phyloP scores from a whole-genome alignment of 2,113 vertebrate genomes.

The Podiceps cristatus region DNA sequence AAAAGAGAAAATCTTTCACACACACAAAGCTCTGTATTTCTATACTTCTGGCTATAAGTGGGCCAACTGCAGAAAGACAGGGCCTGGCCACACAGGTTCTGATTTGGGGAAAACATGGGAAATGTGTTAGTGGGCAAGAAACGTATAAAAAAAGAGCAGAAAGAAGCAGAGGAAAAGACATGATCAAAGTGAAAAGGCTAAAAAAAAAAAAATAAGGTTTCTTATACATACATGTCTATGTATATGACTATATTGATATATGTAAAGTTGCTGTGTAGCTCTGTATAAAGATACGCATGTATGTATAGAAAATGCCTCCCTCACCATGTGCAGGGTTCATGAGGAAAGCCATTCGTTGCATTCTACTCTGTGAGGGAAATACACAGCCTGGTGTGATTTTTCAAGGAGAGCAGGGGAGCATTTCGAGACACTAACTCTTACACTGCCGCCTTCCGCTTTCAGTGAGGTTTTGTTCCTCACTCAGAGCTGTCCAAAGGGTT shows the following conservation, averaged over 20 bases:
- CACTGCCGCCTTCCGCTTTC: background rate
- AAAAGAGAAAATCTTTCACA: background rate
- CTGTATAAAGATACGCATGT: background rate
- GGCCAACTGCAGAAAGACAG: background rate
- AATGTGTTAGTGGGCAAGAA: background rate
- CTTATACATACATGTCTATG: background rate
- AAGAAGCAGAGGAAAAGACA: background rate
- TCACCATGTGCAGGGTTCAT: background rate
- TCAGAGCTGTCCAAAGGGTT: background rate
- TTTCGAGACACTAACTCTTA: background rate
- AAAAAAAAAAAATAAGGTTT: background rate
- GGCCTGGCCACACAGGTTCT: background rate
- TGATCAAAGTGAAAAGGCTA: background rate
- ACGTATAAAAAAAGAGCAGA: background rate
- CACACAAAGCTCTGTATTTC: background rate
- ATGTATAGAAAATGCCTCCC: background rate
- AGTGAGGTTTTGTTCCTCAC: background rate
- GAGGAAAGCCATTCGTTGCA: background rate
- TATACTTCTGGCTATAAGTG: background rate
- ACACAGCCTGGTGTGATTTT: background rate
- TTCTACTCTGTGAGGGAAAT: background rate
- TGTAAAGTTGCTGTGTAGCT: fast-evolving
- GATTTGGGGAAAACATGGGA: background rate
- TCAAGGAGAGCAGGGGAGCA: background rate
- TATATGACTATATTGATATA: background rate